A percentile compares a stretch with the other conserved stretches of the same genome.
These are phyloP conservation scores for Chrysomela aeneicollis DNA, from an alignment of 2,888 invertebrate genomes.

Conservation along the genomic window DNA sequence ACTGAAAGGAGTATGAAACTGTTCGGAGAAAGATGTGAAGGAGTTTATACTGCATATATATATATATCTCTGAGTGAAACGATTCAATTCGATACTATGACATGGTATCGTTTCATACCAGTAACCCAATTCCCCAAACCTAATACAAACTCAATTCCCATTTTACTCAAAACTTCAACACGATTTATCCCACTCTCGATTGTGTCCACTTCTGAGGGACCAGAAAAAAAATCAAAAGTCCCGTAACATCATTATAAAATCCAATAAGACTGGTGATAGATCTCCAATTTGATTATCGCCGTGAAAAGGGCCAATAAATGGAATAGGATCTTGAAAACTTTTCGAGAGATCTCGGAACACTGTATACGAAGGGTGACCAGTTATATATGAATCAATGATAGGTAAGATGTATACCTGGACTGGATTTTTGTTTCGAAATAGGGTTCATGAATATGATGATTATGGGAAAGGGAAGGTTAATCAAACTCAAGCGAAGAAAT, in stretches of 20 bases:
- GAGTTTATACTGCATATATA: no score
- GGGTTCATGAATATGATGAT: no score
- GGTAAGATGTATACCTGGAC: no score
- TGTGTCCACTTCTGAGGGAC: neutral
- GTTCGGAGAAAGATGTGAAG: no score
- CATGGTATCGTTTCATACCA: neutral
- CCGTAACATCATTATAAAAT: constrained; percentile 38
- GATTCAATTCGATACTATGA: no score
- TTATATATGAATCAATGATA: no score
- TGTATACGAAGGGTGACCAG: no score
- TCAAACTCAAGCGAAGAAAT: no score
- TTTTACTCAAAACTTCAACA: neutral
- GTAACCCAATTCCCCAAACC: neutral
- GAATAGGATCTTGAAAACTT: constrained; percentile 57
- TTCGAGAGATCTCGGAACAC: constrained; percentile 56
- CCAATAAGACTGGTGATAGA: constrained; percentile 33
- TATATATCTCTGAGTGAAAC: no score
- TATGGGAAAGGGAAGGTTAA: no score
- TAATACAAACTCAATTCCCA: neutral
- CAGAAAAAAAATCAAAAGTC: constrained; percentile 12
- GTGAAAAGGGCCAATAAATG: constrained; percentile 51
- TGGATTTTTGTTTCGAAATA: no score
- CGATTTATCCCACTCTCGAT: constrained; percentile 9
- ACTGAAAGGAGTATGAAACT: no score
- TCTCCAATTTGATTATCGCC: constrained; percentile 34